These are phyloP conservation scores for Strigops habroptila DNA, from an alignment of 2,113 vertebrate species.

Conservation along the genomic window DNA sequence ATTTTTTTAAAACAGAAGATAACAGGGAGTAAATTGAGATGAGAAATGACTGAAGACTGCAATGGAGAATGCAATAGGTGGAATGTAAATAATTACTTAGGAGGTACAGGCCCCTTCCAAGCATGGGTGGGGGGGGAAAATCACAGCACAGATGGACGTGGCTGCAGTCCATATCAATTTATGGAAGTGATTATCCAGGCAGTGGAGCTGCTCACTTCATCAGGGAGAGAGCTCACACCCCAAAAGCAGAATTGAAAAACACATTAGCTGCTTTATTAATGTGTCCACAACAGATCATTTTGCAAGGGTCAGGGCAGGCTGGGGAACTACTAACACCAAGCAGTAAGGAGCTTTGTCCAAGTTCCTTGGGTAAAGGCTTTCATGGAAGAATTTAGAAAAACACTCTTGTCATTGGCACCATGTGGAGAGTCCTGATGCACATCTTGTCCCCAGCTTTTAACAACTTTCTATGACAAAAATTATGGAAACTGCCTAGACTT, in stretches of 20 bases:
- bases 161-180: constrained; percentile 40
- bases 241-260: background rate
- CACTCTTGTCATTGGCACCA: background rate
- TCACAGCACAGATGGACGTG: constrained; percentile 48
- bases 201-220: constrained; percentile 54
- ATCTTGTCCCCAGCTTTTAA: background rate
- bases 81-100: constrained; percentile 57
- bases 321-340: background rate
- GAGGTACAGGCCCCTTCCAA: constrained; percentile 9
- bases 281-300: background rate
- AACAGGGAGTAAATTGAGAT: background rate
- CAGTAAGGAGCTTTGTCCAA: background rate
- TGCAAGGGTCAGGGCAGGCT: background rate
- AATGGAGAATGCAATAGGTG: constrained; percentile 16
- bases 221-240: background rate
- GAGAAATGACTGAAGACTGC: background rate
- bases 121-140: background rate
- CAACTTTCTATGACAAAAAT: background rate
- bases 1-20: background rate
- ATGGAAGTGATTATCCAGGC: constrained; percentile 35
- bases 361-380: background rate
- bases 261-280: background rate
- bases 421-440: background rate
- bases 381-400: background rate
- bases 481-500: background rate